A percentile compares a stretch with the other conserved stretches of the same genome.
Conservation (phyloP, 1,140 invertebrate species). For the Potamilus streckersoni region DNA sequence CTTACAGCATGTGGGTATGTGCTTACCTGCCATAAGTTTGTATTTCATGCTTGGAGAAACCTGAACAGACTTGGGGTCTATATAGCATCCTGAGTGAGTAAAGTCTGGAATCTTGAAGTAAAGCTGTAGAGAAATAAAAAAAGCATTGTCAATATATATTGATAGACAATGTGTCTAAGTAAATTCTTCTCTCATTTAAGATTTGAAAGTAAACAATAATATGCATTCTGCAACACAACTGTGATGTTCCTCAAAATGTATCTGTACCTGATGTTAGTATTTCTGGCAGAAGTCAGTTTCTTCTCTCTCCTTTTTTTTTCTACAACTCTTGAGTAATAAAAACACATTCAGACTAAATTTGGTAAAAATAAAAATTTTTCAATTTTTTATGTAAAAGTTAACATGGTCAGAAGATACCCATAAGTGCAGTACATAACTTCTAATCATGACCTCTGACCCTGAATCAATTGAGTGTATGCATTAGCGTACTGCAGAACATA, state of each 20-base stretch:
- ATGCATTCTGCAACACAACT: not conserved
- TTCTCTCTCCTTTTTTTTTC: too few relatives aligned
- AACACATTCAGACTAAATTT: too few relatives aligned
- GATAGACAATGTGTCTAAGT: not conserved
- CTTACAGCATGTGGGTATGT: too few relatives aligned
- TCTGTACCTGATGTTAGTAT: not conserved
- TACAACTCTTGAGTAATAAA: too few relatives aligned
- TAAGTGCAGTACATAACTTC: too few relatives aligned
- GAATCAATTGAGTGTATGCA: too few relatives aligned
- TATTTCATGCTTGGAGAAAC: constrained; percentile 58
- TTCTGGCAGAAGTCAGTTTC: not conserved
- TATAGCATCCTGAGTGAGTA: constrained; percentile 57
- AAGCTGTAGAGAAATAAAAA: constrained; percentile 47
- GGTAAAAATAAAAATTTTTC: too few relatives aligned
- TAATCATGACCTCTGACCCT: too few relatives aligned
- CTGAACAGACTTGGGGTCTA: constrained; percentile 60
- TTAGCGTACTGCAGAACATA: too few relatives aligned
- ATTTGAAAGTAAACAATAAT: not conserved
- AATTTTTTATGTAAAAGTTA: too few relatives aligned
- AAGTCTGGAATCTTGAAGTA: constrained; percentile 60
- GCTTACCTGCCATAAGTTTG: constrained; percentile 56
- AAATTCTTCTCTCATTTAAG: not conserved
- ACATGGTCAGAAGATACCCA: too few relatives aligned
- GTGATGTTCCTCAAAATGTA: not conserved
- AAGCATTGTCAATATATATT: not conserved